Conservation (phyloP, 1,140 invertebrate species). For the Drosophila chauvacae region DNA sequence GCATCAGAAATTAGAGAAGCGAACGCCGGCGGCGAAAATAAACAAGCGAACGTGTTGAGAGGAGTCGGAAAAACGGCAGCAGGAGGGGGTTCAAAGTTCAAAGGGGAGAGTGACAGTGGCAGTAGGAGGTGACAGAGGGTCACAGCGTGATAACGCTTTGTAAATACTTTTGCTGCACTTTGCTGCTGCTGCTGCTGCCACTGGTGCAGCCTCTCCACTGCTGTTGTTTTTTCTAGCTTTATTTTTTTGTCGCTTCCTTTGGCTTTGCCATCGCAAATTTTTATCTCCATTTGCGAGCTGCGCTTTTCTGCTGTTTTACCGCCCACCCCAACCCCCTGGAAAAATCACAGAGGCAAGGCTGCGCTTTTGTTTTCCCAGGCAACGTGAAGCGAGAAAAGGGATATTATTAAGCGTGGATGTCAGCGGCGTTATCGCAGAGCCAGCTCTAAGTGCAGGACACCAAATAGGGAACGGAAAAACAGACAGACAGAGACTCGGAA, state of each 20-base stretch:
- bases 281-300: slow-evolving; percentile 77
- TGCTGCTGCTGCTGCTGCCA: slow-evolving; percentile 47
- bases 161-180: slow-evolving; percentile 82
- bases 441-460: slow-evolving; percentile 62
- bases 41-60: slow-evolving; percentile 69
- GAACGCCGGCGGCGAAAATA: slow-evolving; percentile 75
- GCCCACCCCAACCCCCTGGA: neutral
- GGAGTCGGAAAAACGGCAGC: neutral
- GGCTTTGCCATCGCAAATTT: slow-evolving; percentile 77
- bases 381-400: slow-evolving; percentile 54
- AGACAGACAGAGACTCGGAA: slow-evolving; percentile 14
- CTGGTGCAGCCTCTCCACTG: slow-evolving; percentile 23
- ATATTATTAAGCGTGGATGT: slow-evolving; percentile 83
- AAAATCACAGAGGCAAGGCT: slow-evolving; percentile 57
- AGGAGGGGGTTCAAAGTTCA: slow-evolving; percentile 25
- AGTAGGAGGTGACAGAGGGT: slow-evolving; percentile 36
- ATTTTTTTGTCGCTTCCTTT: slow-evolving; percentile 78
- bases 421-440: slow-evolving; percentile 70
- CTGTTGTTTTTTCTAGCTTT: slow-evolving; percentile 40
- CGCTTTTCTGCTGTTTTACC: slow-evolving; percentile 44
- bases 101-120: slow-evolving; percentile 19
- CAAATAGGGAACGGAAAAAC: slow-evolving; percentile 37
- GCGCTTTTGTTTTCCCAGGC: slow-evolving; percentile 74
- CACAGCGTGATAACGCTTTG: slow-evolving; percentile 79
- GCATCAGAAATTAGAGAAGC: slow-evolving; percentile 78